phyloP scores from a whole-genome alignment of 23 tunicate species.

The Halocynthia aurantium region DNA sequence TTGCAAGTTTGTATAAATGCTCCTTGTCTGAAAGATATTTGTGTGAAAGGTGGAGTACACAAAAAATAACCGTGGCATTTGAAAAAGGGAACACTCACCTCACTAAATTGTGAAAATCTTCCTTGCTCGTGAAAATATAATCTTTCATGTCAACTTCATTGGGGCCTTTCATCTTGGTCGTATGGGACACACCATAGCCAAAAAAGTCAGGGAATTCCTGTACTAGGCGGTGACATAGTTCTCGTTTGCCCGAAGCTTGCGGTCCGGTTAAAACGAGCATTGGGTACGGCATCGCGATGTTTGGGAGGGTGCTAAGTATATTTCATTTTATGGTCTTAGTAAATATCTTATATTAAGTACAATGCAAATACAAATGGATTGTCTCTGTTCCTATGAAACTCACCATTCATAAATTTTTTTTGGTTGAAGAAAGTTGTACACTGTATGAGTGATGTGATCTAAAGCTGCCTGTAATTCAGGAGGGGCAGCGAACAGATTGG shows the following conservation, averaged over 20 bases:
- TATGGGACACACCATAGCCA: slow-evolving; percentile 84
- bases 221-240: slow-evolving; percentile 75
- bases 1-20: slow-evolving; percentile 72
- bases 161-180: slow-evolving; percentile 52
- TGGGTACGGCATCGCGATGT: slow-evolving; percentile 89
- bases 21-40: slow-evolving; percentile 49
- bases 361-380: too few relatives aligned
- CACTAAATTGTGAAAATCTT: slow-evolving; percentile 75
- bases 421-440: slow-evolving; percentile 84
- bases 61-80: too few relatives aligned
- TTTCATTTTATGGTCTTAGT: too few relatives aligned
- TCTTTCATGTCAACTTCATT: slow-evolving; percentile 81
- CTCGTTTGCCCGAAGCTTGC: slow-evolving; percentile 82
- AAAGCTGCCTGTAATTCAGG: slow-evolving; percentile 88
- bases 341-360: too few relatives aligned
- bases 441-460: slow-evolving; percentile 94
- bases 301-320: slow-evolving; percentile 70
- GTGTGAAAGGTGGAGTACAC: not conserved
- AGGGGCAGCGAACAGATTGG: slow-evolving; percentile 78
- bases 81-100: not conserved
- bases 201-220: slow-evolving; percentile 90
- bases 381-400: not conserved
- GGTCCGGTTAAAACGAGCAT: slow-evolving; percentile 91
- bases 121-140: slow-evolving; percentile 72
- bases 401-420: slow-evolving; percentile 64